Evolutionary conservation across 2,797 vertebrate species (phyloP).

Genomic region (Basileuterus tristriatus): DNA sequence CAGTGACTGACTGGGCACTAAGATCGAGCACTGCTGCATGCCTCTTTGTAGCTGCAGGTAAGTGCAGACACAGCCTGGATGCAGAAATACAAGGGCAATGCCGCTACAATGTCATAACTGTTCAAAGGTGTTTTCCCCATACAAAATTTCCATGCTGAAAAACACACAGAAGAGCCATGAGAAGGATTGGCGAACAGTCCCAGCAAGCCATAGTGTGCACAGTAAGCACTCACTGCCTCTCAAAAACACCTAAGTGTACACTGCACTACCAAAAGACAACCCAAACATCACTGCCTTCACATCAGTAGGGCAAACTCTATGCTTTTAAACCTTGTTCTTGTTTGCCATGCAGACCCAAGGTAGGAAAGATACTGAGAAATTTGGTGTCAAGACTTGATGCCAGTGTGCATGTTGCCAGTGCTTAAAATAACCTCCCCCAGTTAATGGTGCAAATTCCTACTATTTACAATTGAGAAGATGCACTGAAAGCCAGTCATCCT

Average conservation of each 20-base stretch:
- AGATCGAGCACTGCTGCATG: neutral
- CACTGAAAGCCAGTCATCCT: neutral
- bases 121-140: neutral
- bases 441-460: neutral
- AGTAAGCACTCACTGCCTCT: neutral
- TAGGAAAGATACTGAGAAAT: neutral
- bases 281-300: neutral
- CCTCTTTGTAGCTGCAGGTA: neutral
- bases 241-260: neutral
- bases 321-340: neutral
- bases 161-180: neutral
- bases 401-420: neutral
- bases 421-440: neutral
- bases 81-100: neutral
- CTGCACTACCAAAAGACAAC: neutral
- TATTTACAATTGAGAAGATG: neutral
- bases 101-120: neutral
- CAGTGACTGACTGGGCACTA: fast-evolving
- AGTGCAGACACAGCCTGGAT: neutral
- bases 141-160: neutral
- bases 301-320: neutral
- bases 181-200: neutral
- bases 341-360: neutral
- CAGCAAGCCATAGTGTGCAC: neutral
- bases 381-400: neutral